These are phyloP conservation scores for Diorhabda elongata DNA, from an alignment of 1,140 invertebrate genomes.

Conservation along the genomic window DNA sequence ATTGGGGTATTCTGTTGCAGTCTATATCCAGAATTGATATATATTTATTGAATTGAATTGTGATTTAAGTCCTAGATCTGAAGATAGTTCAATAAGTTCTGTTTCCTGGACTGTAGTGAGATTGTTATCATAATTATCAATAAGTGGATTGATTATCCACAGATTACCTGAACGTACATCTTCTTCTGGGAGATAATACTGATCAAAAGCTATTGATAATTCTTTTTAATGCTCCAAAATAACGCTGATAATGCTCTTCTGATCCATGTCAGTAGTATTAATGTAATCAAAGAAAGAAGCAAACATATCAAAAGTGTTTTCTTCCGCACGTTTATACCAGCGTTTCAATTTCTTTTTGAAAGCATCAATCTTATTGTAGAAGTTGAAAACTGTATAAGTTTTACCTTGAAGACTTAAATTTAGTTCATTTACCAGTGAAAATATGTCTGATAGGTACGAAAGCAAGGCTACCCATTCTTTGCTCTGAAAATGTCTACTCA, in stretches of 20 bases:
- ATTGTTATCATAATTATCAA: slow-evolving; percentile 8
- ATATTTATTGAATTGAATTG: background rate
- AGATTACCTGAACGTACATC: too few species aligned
- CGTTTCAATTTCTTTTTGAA: slow-evolving; percentile 9
- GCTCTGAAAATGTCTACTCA: slow-evolving; percentile 10
- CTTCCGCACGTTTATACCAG: slow-evolving; percentile 9
- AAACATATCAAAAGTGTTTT: background rate
- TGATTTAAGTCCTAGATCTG: background rate
- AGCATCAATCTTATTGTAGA: slow-evolving; percentile 3
- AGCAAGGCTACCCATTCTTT: slow-evolving; percentile 17
- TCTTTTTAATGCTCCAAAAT: slow-evolving; percentile 7
- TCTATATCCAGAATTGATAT: background rate
- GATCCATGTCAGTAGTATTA: slow-evolving; percentile 8
- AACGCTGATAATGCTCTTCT: slow-evolving; percentile 3
- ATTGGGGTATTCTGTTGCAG: background rate
- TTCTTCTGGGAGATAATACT: slow-evolving; percentile 10
- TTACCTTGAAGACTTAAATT: slow-evolving; percentile 17
- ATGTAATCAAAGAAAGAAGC: background rate
- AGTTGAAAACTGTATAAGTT: slow-evolving; percentile 11
- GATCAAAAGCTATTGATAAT: slow-evolving; percentile 3
- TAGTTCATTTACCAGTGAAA: slow-evolving; percentile 17
- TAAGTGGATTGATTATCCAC: background rate
- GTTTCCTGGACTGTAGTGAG: slow-evolving; percentile 7
- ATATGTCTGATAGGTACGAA: slow-evolving; percentile 18
- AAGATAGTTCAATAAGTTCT: background rate